Conservation (phyloP, 2,888 invertebrate species). For the Patella caerulea region DNA sequence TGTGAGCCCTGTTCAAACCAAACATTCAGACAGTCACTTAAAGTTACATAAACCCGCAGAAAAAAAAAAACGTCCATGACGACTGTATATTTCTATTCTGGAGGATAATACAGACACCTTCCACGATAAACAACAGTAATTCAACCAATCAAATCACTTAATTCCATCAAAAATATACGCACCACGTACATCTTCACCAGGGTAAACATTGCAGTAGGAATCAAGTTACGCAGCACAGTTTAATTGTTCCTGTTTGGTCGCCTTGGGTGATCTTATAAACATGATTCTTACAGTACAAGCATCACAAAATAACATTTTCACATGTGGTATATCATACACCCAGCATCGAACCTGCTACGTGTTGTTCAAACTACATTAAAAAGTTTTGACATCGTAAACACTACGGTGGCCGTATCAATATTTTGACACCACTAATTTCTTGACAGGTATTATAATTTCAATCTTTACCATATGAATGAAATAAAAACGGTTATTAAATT, state of each 20-base stretch:
- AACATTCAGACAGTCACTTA: no score
- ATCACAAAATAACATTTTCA: background rate
- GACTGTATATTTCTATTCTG: no score
- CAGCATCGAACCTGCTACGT: background rate
- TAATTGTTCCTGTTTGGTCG: background rate
- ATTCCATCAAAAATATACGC: slow-evolving; percentile 5
- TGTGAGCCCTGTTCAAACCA: no score
- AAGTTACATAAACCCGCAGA: no score
- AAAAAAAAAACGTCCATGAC: no score
- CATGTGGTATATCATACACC: background rate
- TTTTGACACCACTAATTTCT: background rate
- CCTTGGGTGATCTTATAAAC: background rate
- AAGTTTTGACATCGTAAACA: background rate
- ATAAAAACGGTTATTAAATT: no score
- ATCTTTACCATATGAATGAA: no score
- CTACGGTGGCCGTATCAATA: background rate
- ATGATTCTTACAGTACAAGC: background rate
- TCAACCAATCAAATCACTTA: background rate
- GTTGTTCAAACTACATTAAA: background rate
- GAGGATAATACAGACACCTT: background rate
- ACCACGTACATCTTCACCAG: background rate
- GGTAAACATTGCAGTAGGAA: background rate
- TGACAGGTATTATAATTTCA: no score
- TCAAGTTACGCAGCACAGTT: background rate
- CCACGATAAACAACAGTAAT: background rate